Percentiles rank a stretch among this genome's conserved stretches.
Conservation (phyloP, 2,888 invertebrate genomes). For the Metopia argyrocephala region DNA sequence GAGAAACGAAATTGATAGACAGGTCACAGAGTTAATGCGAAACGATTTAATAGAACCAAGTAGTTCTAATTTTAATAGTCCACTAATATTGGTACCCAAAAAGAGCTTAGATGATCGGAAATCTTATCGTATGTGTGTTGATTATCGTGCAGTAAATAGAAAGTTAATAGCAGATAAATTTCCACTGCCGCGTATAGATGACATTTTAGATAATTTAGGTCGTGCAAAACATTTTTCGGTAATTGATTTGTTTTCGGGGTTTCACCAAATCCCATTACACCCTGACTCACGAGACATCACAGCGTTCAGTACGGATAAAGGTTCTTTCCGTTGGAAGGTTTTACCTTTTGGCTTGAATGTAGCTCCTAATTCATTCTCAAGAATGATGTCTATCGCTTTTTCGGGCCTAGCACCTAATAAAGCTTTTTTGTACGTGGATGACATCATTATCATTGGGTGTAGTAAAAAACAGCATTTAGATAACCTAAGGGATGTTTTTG, state of each 20-base stretch:
- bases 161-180: too few species aligned
- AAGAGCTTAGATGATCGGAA: neutral
- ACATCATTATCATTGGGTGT: constrained; percentile 58
- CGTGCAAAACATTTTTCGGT: neutral
- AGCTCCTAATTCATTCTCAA: constrained; percentile 62
- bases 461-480: constrained; percentile 44
- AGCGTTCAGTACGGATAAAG: neutral
- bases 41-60: constrained; percentile 21
- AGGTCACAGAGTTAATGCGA: constrained; percentile 24
- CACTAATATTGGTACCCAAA: constrained; percentile 18
- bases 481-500: constrained; percentile 36
- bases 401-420: constrained; percentile 47
- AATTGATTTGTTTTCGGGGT: too few species aligned
- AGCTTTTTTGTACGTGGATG: constrained; percentile 65
- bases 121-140: neutral
- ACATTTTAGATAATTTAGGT: neutral
- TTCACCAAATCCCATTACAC: neutral
- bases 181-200: too few species aligned
- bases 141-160: neutral
- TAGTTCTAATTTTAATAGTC: constrained; percentile 15
- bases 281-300: neutral
- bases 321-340: neutral
- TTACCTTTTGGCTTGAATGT: constrained; percentile 67
- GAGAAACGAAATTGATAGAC: constrained; percentile 1
- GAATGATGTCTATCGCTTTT: constrained; percentile 68